Conservation (phyloP, 2,888 invertebrate genomes). For the Drosophila mulleri region DNA sequence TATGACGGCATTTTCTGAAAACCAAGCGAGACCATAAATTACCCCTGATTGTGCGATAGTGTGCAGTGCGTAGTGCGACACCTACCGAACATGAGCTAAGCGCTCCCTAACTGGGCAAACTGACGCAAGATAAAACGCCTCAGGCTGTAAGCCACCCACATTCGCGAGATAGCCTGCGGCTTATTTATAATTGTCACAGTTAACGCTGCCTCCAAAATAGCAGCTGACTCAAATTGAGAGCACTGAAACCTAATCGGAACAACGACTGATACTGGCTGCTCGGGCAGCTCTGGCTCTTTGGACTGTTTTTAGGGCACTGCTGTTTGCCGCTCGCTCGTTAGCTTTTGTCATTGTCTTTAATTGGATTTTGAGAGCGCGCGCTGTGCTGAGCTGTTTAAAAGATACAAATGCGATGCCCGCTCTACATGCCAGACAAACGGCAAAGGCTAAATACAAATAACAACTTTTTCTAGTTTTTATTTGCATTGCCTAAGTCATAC, state of each 20-base stretch:
- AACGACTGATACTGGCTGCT: conserved; percentile 14
- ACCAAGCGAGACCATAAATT: conserved; percentile 11
- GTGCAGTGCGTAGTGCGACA: conserved; percentile 13
- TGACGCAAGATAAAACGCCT: conserved; percentile 41
- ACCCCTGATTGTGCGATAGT: conserved; percentile 15
- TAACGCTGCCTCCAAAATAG: conserved; percentile 53
- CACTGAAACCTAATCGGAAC: conserved; percentile 39
- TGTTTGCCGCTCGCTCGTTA: conserved; percentile 16
- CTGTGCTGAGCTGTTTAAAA: conserved; percentile 18
- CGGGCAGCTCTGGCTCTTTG: too few species aligned
- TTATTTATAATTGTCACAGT: conserved; percentile 67
- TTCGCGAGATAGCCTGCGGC: conserved; percentile 18
- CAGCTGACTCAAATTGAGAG: conserved; percentile 58
- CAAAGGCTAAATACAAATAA: conserved; percentile 32
- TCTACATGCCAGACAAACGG: conserved; percentile 21
- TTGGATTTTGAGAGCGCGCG: conserved; percentile 47
- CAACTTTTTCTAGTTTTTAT: conserved; percentile 28
- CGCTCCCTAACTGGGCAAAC: conserved; percentile 36
- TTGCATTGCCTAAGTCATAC: conserved; percentile 12
- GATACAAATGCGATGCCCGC: conserved; percentile 29
- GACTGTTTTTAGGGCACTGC: conserved; percentile 52
- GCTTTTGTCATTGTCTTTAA: conserved; percentile 30
- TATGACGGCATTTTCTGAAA: not conserved
- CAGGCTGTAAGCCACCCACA: conserved; percentile 19
- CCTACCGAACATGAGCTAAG: conserved; percentile 39